Percentiles rank a stretch among this genome's conserved stretches.
Evolutionary conservation across 2,113 vertebrate genomes (phyloP).

Genomic region (Podarcis cretensis): DNA sequence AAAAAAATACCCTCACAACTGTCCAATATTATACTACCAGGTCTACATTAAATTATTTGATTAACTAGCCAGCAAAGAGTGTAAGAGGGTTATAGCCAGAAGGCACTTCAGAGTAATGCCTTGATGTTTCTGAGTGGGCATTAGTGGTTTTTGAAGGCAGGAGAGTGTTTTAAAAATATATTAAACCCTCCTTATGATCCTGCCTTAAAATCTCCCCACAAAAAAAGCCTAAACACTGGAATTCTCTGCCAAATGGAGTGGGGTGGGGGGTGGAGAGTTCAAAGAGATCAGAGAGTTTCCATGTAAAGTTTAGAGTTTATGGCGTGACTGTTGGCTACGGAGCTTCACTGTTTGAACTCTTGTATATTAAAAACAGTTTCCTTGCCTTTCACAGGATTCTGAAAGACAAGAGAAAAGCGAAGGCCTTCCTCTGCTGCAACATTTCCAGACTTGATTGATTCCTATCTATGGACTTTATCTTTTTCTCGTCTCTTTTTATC

Average conservation of each 20-base stretch:
- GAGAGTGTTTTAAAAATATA: constrained; percentile 87
- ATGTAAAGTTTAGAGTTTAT: constrained; percentile 88
- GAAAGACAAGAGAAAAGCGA: constrained; percentile 74
- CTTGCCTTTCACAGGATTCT: constrained; percentile 75
- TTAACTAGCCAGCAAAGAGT: constrained; percentile 89
- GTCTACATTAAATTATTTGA: constrained; percentile 95
- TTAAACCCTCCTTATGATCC: constrained; percentile 88
- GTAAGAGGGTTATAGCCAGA: constrained; percentile 89
- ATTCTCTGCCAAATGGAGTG: constrained; percentile 73
- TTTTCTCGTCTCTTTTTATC: constrained; percentile 15
- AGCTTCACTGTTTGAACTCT: constrained; percentile 81
- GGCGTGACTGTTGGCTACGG: constrained; percentile 80
- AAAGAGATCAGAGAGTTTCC: constrained; percentile 84
- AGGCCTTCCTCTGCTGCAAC: constrained; percentile 53
- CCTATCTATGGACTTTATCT: constrained; percentile 65
- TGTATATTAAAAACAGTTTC: constrained; percentile 86
- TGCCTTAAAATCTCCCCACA: constrained; percentile 85
- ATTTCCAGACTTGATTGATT: constrained; percentile 74
- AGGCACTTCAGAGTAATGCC: constrained; percentile 95
- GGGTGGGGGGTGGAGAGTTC: constrained; percentile 73
- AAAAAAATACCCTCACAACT: constrained; percentile 70
- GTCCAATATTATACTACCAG: constrained; percentile 90
- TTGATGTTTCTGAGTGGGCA: constrained; percentile 93
- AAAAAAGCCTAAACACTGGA: constrained; percentile 87
- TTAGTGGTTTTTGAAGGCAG: constrained; percentile 96